These are phyloP conservation scores for Hymenochirus boettgeri DNA, from an alignment of 2,113 vertebrate genomes.

Conservation along the genomic window DNA sequence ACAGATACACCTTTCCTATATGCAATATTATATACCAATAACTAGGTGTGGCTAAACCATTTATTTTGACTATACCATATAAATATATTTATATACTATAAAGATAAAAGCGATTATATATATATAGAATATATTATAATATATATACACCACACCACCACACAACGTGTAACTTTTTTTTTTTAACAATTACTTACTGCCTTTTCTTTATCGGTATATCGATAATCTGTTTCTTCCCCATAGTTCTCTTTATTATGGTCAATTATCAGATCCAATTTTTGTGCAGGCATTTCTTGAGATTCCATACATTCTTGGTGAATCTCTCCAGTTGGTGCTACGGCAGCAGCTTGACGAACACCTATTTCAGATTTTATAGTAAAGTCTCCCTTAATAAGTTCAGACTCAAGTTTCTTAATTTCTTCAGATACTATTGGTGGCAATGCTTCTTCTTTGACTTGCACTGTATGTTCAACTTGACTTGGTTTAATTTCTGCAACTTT, in stretches of 20 bases:
- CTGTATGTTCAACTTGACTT: too few relatives aligned
- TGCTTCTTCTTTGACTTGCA: not conserved
- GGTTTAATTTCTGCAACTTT: conserved; percentile 51
- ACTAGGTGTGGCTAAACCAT: too few relatives aligned
- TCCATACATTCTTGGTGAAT: conserved; percentile 34
- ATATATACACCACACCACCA: too few relatives aligned
- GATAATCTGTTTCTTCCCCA: conserved; percentile 41
- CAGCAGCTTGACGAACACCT: conserved; percentile 40
- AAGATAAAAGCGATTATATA: too few relatives aligned
- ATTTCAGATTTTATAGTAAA: too few relatives aligned
- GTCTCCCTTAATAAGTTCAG: conserved; percentile 26
- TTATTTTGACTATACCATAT: too few relatives aligned
- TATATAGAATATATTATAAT: too few relatives aligned
- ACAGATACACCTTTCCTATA: too few relatives aligned
- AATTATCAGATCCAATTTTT: conserved; percentile 26
- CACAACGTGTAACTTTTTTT: too few relatives aligned
- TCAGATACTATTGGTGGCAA: conserved; percentile 10
- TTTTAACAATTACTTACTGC: conserved; percentile 64
- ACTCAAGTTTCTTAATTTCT: conserved; percentile 44
- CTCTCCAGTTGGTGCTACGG: conserved; percentile 38
- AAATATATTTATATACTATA: too few relatives aligned
- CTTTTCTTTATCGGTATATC: conserved; percentile 57
- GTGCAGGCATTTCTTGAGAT: conserved; percentile 25
- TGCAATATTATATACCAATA: too few relatives aligned
- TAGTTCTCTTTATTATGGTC: conserved; percentile 21